Base-by-base conservation (phyloP, 1,140 invertebrate genomes). In the Adelges cooleyi region DNA sequence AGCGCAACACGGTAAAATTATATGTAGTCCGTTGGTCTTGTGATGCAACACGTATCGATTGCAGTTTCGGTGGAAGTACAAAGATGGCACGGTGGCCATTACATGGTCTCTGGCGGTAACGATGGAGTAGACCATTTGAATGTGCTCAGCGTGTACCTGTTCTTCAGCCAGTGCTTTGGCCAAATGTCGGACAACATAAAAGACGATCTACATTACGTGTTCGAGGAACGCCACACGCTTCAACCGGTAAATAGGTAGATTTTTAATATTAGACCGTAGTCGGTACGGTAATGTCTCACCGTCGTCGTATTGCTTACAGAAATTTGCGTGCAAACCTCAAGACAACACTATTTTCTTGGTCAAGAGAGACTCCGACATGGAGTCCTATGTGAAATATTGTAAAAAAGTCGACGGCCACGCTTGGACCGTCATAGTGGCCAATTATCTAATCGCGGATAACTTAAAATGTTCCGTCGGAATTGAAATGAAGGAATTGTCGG, bases 71-170 rank as follows among this genome's bases (percentile, higher is more conserved):
- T 62, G 29, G 56, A 62, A 62, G 42, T 62, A 1, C 56, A 62
- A n/a, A 62, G 27, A 62, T 62, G 56, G 56, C 56, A 62, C n/a
- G 56, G 56, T 22, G 56, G 56, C 5, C 56, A 62, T 8, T 62
- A 62, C 20, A 48, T 62, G 42, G 56, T 62, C 8, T 46, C 56
- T 11, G 56, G 56, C 2, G 56, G 56, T 17, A 62, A 62, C 6
- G 25, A 46, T 48, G 25, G 40, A 4, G 0, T 48, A 4, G 17
- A 10, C 0, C 17, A 20, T 20, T 62, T 36, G 9, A 48, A 48
- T 20, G 18, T 62, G 20, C 29, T 62, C 9, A 62, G 42, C n/a
- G 40, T 62, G 1, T 62, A 62, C 29, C 33, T 62, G 2, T 62
- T 62, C 22, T 62, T 62, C 46, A 48, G 42, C 10, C 17, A 48